A percentile compares a stretch with the other conserved stretches of the same genome.
Evolutionary conservation across 2,113 vertebrate species (phyloP).

Genomic region (Pseudopodoces humilis): DNA sequence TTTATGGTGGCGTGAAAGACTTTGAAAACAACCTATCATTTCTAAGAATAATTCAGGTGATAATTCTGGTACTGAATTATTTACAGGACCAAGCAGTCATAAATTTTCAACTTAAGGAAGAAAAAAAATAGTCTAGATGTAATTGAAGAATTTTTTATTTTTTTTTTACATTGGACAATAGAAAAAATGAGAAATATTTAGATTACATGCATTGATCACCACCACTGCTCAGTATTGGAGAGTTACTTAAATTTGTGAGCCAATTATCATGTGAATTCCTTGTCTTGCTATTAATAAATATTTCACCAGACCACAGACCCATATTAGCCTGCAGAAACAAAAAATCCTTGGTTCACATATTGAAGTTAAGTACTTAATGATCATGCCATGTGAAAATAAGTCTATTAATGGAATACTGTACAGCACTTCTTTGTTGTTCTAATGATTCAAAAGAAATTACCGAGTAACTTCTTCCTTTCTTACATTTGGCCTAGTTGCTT

Average conservation of each 20-base stretch:
- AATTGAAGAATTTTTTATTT: not conserved
- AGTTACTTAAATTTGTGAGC: not conserved
- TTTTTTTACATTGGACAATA: not conserved
- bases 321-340: not conserved
- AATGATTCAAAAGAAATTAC: not conserved
- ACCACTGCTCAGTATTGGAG: not conserved
- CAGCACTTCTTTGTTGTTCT: not conserved
- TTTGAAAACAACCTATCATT: slow-evolving; percentile 41
- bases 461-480: not conserved
- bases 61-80: slow-evolving; percentile 58
- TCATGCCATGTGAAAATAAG: not conserved
- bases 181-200: not conserved
- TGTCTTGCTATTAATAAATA: not conserved
- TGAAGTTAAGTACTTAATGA: not conserved
- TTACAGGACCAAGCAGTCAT: slow-evolving; percentile 30
- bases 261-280: not conserved
- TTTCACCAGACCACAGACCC: not conserved
- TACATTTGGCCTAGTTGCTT: not conserved
- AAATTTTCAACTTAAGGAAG: slow-evolving; percentile 13
- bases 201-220: not conserved
- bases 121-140: not conserved
- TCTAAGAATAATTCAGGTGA: slow-evolving; percentile 43
- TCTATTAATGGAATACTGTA: not conserved
- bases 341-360: not conserved
- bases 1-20: slow-evolving; percentile 18